Base-by-base conservation (phyloP, 2,797 vertebrate species). In the Enteromius anoplus region DNA sequence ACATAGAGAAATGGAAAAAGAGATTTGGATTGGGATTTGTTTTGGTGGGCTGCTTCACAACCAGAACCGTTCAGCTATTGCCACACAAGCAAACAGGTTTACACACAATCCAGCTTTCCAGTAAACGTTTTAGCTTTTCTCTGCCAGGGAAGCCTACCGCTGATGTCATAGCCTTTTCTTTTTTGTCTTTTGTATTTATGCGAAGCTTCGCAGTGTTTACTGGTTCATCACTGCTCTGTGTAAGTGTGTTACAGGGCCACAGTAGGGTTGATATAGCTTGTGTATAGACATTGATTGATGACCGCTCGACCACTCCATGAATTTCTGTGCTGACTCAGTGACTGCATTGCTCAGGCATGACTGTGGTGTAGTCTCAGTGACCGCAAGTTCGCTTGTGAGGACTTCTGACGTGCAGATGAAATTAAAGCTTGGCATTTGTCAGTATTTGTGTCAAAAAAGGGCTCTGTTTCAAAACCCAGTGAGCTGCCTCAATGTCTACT, bases 281-380 rank as follows among this genome's bases (percentile, higher is more conserved):
- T 51, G 23, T 71, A 51, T 72, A 66, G 60, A 65, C 66, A 34
- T 81, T 84, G 80, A 84, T 81, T 70, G 75, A 86, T 72, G 69
- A 75, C 29, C 75, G 19, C n/a, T 60, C 26, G 47, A 21, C 55
- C 82, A 82, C 26, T 42, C 60, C 32, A 34, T 64, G 47, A 82
- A 53, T 77, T 64, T 85, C 64, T 60, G 64, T 29, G 51, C 49
- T 86, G 60, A 29, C 29, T 84, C 53, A 81, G 34, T 69, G 40
- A 65, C 66, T 62, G 55, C 37, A 62, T 42, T 68, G 40, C 76
- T 80, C 26, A 80, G 26, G 55, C 79, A 49, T 64, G 71, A 32
- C 72, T 42, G 58, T 29, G 58, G 71, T 47, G 11, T 51, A 83
- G 75, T 79, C 69, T 60, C 47, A 26, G 29, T 85, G 80, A 60